Conservation (phyloP, 2,797 vertebrate species). For the Chelon labrosus region DNA sequence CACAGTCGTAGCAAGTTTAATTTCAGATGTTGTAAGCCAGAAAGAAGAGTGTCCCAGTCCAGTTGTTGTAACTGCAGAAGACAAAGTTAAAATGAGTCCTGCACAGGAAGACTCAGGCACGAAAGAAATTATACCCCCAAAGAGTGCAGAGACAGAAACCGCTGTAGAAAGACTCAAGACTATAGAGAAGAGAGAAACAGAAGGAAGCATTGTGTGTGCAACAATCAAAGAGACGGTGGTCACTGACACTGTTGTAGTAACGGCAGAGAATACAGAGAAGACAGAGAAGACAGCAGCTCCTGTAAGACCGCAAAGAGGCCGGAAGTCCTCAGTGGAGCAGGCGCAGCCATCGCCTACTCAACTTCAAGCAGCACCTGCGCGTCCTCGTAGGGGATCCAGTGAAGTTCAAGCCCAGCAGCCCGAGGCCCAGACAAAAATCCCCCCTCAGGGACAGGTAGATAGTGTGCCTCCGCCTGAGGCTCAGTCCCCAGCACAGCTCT, state of each 20-base stretch:
- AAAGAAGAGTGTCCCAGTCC: conserved; percentile 24
- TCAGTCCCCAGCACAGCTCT: conserved; percentile 24
- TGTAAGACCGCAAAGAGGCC: conserved; percentile 78
- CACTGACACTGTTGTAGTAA: conserved; percentile 46
- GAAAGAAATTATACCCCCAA: conserved; percentile 27
- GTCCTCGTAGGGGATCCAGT: conserved; percentile 60
- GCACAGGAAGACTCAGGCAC: conserved; percentile 44
- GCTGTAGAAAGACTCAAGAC: conserved; percentile 34
- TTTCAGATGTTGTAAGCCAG: conserved; percentile 29
- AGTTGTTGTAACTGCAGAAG: conserved; percentile 20
- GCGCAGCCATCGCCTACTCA: conserved; percentile 59
- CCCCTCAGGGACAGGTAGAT: conserved; percentile 36
- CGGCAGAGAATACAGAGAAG: conserved; percentile 55
- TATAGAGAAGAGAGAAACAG: conserved; percentile 46
- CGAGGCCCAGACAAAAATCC: conserved; percentile 41
- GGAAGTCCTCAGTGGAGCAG: conserved; percentile 70
- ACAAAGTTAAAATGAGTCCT: conserved; percentile 17
- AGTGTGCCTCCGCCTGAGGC: conserved; percentile 12
- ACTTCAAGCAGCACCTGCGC: conserved; percentile 64
- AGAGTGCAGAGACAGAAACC: conserved; percentile 50
- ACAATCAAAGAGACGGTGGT: conserved; percentile 60
- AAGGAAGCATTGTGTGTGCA: conserved; percentile 43
- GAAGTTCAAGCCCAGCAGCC: conserved; percentile 63
- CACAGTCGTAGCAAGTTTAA: conserved; percentile 33
- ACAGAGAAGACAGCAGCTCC: conserved; percentile 65